phyloP scores from a whole-genome alignment of 2,797 vertebrate species.

The Fundulus diaphanus region DNA sequence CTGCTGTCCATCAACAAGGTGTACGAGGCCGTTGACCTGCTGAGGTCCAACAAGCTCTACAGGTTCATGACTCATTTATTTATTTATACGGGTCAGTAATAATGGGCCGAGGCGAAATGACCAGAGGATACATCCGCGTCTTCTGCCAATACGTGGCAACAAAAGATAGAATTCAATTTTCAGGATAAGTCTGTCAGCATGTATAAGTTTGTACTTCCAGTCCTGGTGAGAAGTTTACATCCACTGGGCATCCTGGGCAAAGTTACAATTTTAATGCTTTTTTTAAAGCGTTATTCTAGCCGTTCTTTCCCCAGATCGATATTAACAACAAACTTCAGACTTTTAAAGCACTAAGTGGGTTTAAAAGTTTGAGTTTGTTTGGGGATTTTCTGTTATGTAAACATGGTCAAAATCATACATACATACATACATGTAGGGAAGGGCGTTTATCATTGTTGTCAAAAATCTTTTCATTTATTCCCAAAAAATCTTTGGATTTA shows the following conservation, averaged over 20 bases:
- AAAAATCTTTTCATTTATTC: no score
- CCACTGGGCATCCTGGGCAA: background rate
- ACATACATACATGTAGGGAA: background rate
- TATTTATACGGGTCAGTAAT: background rate
- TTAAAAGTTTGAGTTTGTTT: background rate
- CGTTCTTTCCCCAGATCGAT: background rate
- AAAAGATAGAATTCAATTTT: no score
- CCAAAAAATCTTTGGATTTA: no score
- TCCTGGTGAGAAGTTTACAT: background rate
- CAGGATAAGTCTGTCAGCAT: no score
- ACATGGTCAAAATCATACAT: background rate
- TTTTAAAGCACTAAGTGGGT: background rate
- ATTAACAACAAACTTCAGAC: background rate
- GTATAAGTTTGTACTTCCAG: background rate
- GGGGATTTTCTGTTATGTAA: background rate
- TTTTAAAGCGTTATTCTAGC: no score
- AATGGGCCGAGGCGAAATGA: background rate
- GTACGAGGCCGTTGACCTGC: conserved; percentile 89
- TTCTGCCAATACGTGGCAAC: no score
- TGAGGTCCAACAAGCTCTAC: conserved; percentile 89
- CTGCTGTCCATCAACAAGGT: conserved; percentile 92
- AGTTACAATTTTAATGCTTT: background rate
- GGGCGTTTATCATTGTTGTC: no score
- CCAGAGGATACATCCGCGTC: background rate
- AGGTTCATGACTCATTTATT: conserved; percentile 76